phyloP scores from a whole-genome alignment of 2,113 vertebrate species.

The Felis catus region F.catus_Fca126_mat1.0 CM031412.1:1143001-1143500 shows the following conservation, averaged over 20 bases:
- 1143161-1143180: background rate
- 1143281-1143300: background rate
- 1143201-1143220: background rate
- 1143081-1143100: background rate
- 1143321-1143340: background rate
- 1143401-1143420: background rate
- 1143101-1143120: background rate
- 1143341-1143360: background rate
- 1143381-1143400: background rate
- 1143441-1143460: background rate
- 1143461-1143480: background rate
- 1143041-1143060: background rate
- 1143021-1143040: background rate
- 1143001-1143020: background rate
- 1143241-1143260: background rate
- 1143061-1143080: background rate
- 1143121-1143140: background rate
- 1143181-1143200: background rate
- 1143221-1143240: background rate
- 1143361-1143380: background rate
- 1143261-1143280: background rate
- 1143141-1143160: background rate
- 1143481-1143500: background rate
- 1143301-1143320: background rate
- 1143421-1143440: background rate